Evolutionary conservation across 2,888 invertebrate genomes (phyloP).

Genomic region (Mythimna lalbum): DNA sequence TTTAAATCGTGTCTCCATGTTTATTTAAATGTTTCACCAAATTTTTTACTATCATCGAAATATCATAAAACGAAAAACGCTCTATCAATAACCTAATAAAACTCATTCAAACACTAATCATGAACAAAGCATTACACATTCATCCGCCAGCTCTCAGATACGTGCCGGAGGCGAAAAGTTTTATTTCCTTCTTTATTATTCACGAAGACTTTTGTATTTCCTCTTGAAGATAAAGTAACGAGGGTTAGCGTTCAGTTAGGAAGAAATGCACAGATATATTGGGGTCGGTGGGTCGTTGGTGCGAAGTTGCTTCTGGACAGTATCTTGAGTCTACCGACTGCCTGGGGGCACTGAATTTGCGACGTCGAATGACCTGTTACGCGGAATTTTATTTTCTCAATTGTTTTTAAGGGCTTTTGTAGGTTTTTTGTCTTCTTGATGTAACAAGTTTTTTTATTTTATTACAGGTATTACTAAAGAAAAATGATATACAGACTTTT

Average conservation of each 20-base stretch:
- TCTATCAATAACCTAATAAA: slow-evolving; percentile 36
- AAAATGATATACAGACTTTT: neutral
- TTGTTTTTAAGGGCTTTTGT: slow-evolving; percentile 1
- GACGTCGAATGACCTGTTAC: slow-evolving; percentile 28
- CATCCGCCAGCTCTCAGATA: slow-evolving; percentile 38
- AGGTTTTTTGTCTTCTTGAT: neutral
- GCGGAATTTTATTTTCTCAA: slow-evolving; percentile 30
- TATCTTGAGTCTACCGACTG: slow-evolving; percentile 9
- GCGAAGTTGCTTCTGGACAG: slow-evolving; percentile 37
- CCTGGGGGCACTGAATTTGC: slow-evolving; percentile 33
- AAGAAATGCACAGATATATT: slow-evolving; percentile 70
- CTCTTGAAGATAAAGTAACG: slow-evolving; percentile 60
- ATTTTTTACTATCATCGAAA: neutral
- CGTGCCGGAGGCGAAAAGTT: slow-evolving; percentile 39
- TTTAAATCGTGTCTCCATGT: too few species aligned
- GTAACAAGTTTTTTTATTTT: neutral
- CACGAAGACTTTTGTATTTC: slow-evolving; percentile 62
- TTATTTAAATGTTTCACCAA: too few species aligned
- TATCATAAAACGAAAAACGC: neutral
- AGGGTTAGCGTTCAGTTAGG: slow-evolving; percentile 58
- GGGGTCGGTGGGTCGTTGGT: slow-evolving; percentile 56
- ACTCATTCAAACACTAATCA: slow-evolving; percentile 43
- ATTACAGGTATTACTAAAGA: neutral
- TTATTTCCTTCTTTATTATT: slow-evolving; percentile 63
- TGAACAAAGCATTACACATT: slow-evolving; percentile 45